A percentile compares a stretch with the other conserved stretches of the same genome.
These are phyloP conservation scores for Alviniconcha strummeri DNA, from an alignment of 2,888 invertebrate genomes.

Conservation along the genomic window DNA sequence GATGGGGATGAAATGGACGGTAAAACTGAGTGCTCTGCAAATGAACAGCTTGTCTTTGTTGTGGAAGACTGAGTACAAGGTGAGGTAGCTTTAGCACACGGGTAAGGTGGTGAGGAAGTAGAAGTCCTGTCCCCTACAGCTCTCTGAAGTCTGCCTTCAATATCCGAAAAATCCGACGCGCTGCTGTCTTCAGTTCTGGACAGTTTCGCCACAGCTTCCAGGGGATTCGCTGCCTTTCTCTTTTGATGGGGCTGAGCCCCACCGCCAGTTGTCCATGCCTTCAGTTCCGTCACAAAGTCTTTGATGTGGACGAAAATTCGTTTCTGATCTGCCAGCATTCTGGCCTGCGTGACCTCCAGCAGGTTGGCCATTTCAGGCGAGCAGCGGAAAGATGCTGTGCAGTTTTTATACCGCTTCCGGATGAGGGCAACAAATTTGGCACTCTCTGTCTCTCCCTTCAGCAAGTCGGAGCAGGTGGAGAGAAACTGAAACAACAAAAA, in stretches of 20 bases:
- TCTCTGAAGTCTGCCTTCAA: conserved; percentile 25
- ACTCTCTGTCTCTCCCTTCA: conserved; percentile 44
- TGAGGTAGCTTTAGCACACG: neutral
- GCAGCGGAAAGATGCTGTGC: conserved; percentile 47
- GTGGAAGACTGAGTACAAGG: neutral
- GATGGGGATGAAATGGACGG: too few species aligned
- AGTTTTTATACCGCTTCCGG: conserved; percentile 54
- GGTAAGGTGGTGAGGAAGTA: too few species aligned
- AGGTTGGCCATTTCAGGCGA: conserved; percentile 52
- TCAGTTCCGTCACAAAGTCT: conserved; percentile 59
- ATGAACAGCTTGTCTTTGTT: too few species aligned
- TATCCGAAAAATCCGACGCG: conserved; percentile 17
- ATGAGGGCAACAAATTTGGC: conserved; percentile 52
- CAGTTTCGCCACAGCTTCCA: conserved; percentile 16
- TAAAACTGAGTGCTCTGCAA: too few species aligned
- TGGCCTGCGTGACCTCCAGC: conserved; percentile 42
- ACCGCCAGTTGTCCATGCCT: conserved; percentile 44
- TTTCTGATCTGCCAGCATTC: conserved; percentile 49
- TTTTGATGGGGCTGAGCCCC: neutral
- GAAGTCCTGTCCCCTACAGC: neutral
- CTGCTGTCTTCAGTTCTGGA: conserved; percentile 22
- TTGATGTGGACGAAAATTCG: conserved; percentile 60
- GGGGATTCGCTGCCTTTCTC: neutral
- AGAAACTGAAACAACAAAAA: conserved; percentile 57
- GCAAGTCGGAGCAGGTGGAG: conserved; percentile 48